These are phyloP conservation scores for Drosophila bipectinata DNA, from an alignment of 1,140 invertebrate genomes.

Conservation along the genomic window DNA sequence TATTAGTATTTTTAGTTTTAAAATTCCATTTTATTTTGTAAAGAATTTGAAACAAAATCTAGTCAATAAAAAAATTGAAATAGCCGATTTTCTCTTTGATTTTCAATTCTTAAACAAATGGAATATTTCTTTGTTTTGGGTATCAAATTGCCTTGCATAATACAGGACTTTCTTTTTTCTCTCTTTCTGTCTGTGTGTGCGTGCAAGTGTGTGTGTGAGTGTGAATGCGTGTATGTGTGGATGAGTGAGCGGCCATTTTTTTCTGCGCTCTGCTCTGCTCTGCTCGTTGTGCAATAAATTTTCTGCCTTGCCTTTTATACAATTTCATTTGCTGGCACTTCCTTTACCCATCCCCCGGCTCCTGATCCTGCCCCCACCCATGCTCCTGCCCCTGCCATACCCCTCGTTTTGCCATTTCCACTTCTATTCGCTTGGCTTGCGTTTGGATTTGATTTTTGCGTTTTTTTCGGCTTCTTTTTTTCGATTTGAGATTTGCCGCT, in stretches of 20 bases:
- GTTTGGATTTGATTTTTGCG: conserved; percentile 78
- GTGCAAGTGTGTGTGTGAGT: neutral
- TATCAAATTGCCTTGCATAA: conserved; percentile 38
- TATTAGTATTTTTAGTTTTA: neutral
- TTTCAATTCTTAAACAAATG: neutral
- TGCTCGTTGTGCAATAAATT: conserved; percentile 74
- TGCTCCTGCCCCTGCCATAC: neutral
- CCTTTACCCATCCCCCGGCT: neutral
- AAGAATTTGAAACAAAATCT: neutral
- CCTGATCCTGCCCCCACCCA: neutral
- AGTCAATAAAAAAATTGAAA: neutral
- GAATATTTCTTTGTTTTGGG: conserved; percentile 5
- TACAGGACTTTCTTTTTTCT: conserved; percentile 3
- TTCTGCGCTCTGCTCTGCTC: conserved; percentile 38
- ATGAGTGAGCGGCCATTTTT: conserved; percentile 60
- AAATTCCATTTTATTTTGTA: neutral
- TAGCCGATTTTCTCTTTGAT: neutral
- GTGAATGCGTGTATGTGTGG: conserved; percentile 15
- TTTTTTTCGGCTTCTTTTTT: conserved; percentile 63
- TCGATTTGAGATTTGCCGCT: conserved; percentile 76
- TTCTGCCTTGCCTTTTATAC: conserved; percentile 79
- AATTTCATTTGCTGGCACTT: conserved; percentile 75
- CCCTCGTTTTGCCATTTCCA: conserved; percentile 10
- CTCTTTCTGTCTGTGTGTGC: neutral
- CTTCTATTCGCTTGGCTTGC: conserved; percentile 72